phyloP scores from a whole-genome alignment of 2,888 invertebrate species.

The Hyposoter didymator region DNA sequence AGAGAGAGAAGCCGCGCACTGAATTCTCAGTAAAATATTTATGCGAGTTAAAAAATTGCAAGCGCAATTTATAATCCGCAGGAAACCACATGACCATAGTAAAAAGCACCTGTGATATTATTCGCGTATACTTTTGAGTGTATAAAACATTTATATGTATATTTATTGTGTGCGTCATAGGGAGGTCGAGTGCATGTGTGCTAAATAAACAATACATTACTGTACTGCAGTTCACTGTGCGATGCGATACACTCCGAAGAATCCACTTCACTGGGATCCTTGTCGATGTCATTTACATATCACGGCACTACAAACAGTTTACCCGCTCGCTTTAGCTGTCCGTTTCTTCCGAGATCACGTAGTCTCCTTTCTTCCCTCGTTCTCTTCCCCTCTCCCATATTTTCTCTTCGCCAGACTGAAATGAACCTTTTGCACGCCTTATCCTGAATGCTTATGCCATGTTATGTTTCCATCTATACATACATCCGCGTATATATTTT shows the following conservation, averaged over 20 bases:
- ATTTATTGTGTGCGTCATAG: constrained; percentile 19
- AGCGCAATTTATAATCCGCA: constrained; percentile 34
- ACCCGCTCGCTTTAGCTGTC: constrained; percentile 47
- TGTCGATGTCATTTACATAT: constrained; percentile 67
- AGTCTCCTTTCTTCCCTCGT: background rate
- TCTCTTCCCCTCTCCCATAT: background rate
- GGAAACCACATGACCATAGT: constrained; percentile 13
- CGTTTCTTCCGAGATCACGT: constrained; percentile 7
- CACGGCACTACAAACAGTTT: constrained; percentile 65
- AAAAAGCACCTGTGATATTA: constrained; percentile 46
- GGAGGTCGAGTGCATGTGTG: constrained; percentile 21
- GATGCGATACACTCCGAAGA: constrained; percentile 21
- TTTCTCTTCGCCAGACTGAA: background rate
- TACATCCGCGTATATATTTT: background rate
- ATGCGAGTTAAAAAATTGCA: constrained; percentile 21
- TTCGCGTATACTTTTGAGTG: constrained; percentile 1
- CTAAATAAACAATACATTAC: constrained; percentile 48
- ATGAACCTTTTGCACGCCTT: background rate
- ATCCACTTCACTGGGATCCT: constrained; percentile 35
- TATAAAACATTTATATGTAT: constrained; percentile 21
- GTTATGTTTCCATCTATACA: background rate
- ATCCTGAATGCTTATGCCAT: constrained; percentile 1
- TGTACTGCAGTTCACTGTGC: constrained; percentile 35
- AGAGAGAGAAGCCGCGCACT: background rate
- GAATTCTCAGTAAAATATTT: constrained; percentile 30